These are phyloP conservation scores for Helicorthomorpha holstii DNA, from an alignment of 1,140 invertebrate species.

Conservation along the genomic window DNA sequence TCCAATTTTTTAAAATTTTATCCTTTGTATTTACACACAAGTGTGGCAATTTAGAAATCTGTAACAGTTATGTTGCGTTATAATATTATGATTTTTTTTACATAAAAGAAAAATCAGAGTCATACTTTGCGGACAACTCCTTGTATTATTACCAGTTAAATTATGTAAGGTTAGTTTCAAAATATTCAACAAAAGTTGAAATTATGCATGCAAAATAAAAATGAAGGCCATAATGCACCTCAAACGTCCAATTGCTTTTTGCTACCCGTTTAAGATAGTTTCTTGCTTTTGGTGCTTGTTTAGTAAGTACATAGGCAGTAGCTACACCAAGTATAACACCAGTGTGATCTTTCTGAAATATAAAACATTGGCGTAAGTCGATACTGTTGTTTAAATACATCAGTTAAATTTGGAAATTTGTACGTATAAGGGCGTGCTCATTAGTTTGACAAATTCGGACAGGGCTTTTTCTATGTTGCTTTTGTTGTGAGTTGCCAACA, in stretches of 20 bases:
- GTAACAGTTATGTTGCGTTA: too few relatives aligned
- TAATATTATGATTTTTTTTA: too few relatives aligned
- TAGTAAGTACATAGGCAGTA: constrained; percentile 67
- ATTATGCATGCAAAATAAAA: background rate
- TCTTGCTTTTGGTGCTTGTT: constrained; percentile 71
- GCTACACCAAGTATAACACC: constrained; percentile 79
- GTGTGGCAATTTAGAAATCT: too few relatives aligned
- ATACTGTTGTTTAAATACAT: constrained; percentile 1
- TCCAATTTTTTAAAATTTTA: too few relatives aligned
- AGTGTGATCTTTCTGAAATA: constrained; percentile 42
- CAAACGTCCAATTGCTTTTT: constrained; percentile 74
- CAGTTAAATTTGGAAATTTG: background rate
- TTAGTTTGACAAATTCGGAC: constrained; percentile 57
- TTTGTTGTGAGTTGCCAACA: constrained; percentile 72
- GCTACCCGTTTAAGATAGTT: constrained; percentile 81
- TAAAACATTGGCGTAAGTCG: constrained; percentile 5
- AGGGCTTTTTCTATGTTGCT: constrained; percentile 63
- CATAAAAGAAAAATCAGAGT: too few relatives aligned
- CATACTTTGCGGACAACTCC: too few relatives aligned
- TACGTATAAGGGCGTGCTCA: constrained; percentile 38
- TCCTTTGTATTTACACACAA: too few relatives aligned
- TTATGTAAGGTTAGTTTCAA: constrained; percentile 87
- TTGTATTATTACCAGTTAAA: constrained; percentile 85
- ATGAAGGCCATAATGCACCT: constrained; percentile 22
- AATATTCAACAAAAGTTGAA: background rate